These are phyloP conservation scores for Myotis vivesi DNA, from an alignment of 2,797 vertebrate genomes.

Conservation along the genomic window DNA sequence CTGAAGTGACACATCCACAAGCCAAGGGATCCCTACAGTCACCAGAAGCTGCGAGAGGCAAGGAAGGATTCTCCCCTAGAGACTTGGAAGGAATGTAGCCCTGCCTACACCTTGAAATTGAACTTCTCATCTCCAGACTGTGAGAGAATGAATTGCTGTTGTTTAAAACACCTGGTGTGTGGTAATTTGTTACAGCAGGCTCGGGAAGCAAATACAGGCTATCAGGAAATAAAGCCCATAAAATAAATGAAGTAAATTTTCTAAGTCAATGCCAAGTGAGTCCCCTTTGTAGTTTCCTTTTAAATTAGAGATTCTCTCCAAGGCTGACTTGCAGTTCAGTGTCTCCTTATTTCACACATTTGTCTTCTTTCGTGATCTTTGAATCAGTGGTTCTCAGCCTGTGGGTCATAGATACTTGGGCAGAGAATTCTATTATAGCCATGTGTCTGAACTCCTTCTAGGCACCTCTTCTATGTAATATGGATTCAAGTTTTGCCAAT, in stretches of 20 bases:
- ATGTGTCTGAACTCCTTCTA: neutral
- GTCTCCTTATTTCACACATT: neutral
- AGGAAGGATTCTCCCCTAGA: neutral
- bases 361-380: neutral
- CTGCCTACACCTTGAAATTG: neutral
- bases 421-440: neutral
- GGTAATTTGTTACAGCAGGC: neutral
- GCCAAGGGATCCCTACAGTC: neutral
- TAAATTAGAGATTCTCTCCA: neutral
- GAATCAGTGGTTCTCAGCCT: neutral
- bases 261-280: neutral
- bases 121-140: neutral
- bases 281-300: neutral
- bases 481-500: neutral
- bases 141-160: neutral
- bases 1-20: neutral
- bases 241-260: neutral
- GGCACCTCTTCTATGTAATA: neutral
- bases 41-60: neutral
- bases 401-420: neutral
- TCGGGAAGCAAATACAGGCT: neutral
- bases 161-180: neutral
- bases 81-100: neutral
- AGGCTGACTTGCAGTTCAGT: neutral
- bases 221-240: neutral